phyloP scores from a whole-genome alignment of 1,140 invertebrate species.

The Sweltsa coloradensis region DNA sequence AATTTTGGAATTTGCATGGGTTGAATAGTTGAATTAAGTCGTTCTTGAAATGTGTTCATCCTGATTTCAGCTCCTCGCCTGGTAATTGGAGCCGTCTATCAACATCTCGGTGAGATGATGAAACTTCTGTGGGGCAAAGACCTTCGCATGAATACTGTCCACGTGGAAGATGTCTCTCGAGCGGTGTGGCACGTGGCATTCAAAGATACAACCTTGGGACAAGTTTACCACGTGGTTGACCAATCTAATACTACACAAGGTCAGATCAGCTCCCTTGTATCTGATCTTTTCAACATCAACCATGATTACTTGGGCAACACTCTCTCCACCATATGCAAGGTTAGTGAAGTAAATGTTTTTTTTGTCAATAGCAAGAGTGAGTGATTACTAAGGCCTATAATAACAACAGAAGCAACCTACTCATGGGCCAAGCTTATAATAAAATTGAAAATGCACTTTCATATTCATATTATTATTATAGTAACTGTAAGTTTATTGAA shows the following conservation, averaged over 20 bases:
- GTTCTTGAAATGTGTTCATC: constrained; percentile 17
- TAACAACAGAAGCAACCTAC: too few relatives aligned
- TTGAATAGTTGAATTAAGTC: too few relatives aligned
- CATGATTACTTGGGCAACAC: constrained; percentile 74
- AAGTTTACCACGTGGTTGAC: constrained; percentile 76
- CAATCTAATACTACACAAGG: constrained; percentile 73
- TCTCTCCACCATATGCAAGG: constrained; percentile 66
- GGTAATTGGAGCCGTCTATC: constrained; percentile 77
- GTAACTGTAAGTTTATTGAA: too few relatives aligned
- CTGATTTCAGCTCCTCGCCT: constrained; percentile 57
- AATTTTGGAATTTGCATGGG: too few relatives aligned
- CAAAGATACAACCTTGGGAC: constrained; percentile 34
- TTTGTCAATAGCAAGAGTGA: too few relatives aligned
- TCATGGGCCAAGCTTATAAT: too few relatives aligned
- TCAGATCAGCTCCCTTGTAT: constrained; percentile 58
- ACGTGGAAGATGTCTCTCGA: constrained; percentile 67
- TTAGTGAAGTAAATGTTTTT: too few relatives aligned
- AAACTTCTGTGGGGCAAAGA: constrained; percentile 79
- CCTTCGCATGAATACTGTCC: constrained; percentile 76
- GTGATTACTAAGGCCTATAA: too few relatives aligned
- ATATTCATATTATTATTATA: too few relatives aligned
- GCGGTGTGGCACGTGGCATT: constrained; percentile 60
- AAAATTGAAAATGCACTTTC: too few relatives aligned
- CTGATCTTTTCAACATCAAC: constrained; percentile 74
- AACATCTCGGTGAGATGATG: constrained; percentile 79